Evolutionary conservation across 2,797 vertebrate genomes (phyloP).

Genomic region (Podarcis lilfordi): DNA sequence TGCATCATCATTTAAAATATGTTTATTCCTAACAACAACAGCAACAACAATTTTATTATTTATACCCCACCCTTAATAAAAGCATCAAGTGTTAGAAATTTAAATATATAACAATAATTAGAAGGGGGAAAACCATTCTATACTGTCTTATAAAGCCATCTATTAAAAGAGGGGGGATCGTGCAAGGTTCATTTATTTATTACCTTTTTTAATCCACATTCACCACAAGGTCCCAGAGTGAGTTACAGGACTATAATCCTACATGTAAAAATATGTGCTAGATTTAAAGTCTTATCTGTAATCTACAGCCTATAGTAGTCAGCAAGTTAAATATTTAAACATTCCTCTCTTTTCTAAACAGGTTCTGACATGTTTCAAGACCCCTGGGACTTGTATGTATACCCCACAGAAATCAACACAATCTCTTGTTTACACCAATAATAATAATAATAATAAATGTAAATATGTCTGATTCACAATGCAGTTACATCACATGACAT

Average conservation of each 20-base stretch:
- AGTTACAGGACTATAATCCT: no score
- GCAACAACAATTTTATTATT: not conserved
- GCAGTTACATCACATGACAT: not conserved
- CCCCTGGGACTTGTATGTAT: not conserved
- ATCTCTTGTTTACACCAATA: not conserved
- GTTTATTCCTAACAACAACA: not conserved
- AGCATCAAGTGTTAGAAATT: not conserved
- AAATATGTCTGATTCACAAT: not conserved
- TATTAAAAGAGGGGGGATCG: constrained; percentile 24
- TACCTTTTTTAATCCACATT: no score
- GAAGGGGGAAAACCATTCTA: constrained; percentile 36
- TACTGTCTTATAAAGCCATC: constrained; percentile 49
- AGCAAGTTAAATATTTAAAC: not conserved
- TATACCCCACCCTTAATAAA: not conserved
- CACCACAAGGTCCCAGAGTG: no score
- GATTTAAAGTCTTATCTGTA: constrained; percentile 52
- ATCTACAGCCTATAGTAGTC: constrained; percentile 31
- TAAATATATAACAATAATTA: constrained; percentile 36
- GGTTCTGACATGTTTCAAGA: not conserved
- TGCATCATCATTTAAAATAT: constrained; percentile 32
- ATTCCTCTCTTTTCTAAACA: not conserved
- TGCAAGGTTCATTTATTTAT: not conserved
- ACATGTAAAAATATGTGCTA: not conserved
- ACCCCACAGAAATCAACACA: not conserved
- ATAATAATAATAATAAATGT: not conserved